Base-by-base conservation (phyloP, 2,888 invertebrate species). In the Flexamia atlantica region DNA sequence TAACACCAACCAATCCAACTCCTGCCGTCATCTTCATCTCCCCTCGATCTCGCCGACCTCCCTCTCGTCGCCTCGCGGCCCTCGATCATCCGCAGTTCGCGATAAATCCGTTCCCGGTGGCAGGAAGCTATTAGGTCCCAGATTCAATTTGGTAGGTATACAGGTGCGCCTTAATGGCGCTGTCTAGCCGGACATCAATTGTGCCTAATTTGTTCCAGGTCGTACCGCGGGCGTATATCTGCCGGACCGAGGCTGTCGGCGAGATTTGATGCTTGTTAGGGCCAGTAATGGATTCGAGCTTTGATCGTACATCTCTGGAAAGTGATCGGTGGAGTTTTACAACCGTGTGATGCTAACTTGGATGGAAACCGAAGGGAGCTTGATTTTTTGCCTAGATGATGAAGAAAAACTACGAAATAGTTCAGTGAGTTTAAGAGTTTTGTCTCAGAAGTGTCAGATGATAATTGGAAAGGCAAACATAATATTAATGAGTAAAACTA, bases 101-200 rank as follows among this genome's bases (percentile, higher is more conserved):
- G 76, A 76, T 76, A 76, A 72, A 76, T 76, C 40, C 50, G 46
- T 76, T 76, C 2, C 28, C 50, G 50, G 40, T 72, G 72, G 72
- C 72, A 72, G 72, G 72, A 70, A 40, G 72, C 72, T 42, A 72
- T 72, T 72, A 72, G 23, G 72, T 30, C 40, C 42, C 36, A 72
- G 42, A 72, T 72, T 72, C 72, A 72, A 72, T 72, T 72, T 72
- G 72, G 72, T 72, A 25, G 72, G 9, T 5, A 14, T 70, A 23
- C 72, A 72, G 68, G 68, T 68, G 72, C 72, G 42, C 40, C 40
- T 36, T 72, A 72, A 36, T 40, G 72, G 72, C 32, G 72, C 42
- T 36, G 72, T 40, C 32, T 32, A n/a, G 30, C 17, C 68, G 4
- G 23, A 23, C 72, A 72, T 72, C 72, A 42, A 72, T 72, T 72